Base-by-base conservation (phyloP, 2,888 invertebrate genomes). In the Lepidochitona cinerea region DNA sequence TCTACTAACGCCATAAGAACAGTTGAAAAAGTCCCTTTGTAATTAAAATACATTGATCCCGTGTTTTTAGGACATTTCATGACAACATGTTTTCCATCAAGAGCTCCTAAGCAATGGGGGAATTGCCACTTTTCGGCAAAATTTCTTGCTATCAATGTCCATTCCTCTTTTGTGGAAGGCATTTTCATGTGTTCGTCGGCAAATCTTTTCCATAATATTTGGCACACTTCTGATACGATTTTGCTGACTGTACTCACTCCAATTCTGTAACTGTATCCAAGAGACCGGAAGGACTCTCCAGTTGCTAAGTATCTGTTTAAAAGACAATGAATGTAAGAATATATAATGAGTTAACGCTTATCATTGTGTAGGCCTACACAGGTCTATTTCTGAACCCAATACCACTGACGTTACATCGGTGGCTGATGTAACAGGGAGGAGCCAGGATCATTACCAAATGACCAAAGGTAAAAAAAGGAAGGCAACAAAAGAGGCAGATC, bases 51-150 rank as follows among this genome's bases (percentile, higher is more conserved):
- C 69, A 52, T 41, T 18, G 72, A 71, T 29, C 59, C 71, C 1
- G 41, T 33, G 35, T 67, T 66, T 32, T 54, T 14, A 5, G 59
- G 71, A 26, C n/a, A 18, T 14, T 23, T 65, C 14, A 35, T 23
- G 14, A 12, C 23, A 5, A 72, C 52, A 67, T 74, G 74, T 52
- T 74, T 74, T 14, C 74, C 72, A 67, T 73, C 71, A 14, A 73
- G n/a, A n/a, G 73, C 73, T 5, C 71, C 73, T 37, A 54, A 64
- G 26, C 83, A 77, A 74, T 89, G 86, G 73, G 88, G 88, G 84
- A 89, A 86, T 65, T 87, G 81, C 84, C 84, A 81, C 85, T 41
- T 74, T 74, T 81, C 23, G 26, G 52, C 23, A 68, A 81, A 82
- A 0, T 71, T 72, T 3, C 69, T 33, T 32, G 64, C 64, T 14